Evolutionary conservation across 2,888 invertebrate genomes (phyloP).

Genomic region (Pandemis corylana): DNA sequence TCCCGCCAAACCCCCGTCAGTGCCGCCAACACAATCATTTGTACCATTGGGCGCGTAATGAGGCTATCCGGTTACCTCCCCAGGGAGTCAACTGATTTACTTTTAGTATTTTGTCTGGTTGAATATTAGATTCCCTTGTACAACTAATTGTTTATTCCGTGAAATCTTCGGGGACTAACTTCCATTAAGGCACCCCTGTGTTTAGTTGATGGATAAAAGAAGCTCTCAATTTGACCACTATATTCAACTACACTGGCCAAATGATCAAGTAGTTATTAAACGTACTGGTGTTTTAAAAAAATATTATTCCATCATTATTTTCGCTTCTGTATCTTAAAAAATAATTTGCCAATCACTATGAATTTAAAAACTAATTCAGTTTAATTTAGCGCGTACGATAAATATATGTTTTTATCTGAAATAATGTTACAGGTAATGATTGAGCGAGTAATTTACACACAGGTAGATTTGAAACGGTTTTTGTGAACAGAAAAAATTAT

Average conservation of each 20-base stretch:
- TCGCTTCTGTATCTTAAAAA: not conserved
- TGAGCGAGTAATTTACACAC: slow-evolving; percentile 1
- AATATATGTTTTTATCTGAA: not conserved
- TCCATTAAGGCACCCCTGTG: slow-evolving; percentile 37
- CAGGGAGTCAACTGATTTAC: slow-evolving; percentile 61
- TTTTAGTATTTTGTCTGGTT: slow-evolving; percentile 50
- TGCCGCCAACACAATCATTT: slow-evolving; percentile 49
- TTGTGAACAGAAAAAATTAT: slow-evolving; percentile 1
- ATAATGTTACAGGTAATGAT: not conserved
- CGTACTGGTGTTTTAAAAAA: too few relatives aligned
- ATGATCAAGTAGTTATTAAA: too few relatives aligned
- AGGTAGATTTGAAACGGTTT: slow-evolving; percentile 6
- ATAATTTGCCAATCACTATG: not conserved
- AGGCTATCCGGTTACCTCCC: slow-evolving; percentile 71
- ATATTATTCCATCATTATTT: not conserved
- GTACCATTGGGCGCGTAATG: slow-evolving; percentile 66
- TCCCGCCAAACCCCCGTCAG: slow-evolving; percentile 43
- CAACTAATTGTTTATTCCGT: slow-evolving; percentile 57
- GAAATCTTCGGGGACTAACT: slow-evolving; percentile 37
- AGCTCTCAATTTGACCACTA: slow-evolving; percentile 29
- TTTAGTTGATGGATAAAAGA: slow-evolving; percentile 24
- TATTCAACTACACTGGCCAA: not conserved
- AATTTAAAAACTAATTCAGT: not conserved
- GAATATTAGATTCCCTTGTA: slow-evolving; percentile 45
- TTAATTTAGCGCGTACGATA: not conserved